Conservation (phyloP, 1,140 invertebrate genomes). For the Colletes gigas region DNA sequence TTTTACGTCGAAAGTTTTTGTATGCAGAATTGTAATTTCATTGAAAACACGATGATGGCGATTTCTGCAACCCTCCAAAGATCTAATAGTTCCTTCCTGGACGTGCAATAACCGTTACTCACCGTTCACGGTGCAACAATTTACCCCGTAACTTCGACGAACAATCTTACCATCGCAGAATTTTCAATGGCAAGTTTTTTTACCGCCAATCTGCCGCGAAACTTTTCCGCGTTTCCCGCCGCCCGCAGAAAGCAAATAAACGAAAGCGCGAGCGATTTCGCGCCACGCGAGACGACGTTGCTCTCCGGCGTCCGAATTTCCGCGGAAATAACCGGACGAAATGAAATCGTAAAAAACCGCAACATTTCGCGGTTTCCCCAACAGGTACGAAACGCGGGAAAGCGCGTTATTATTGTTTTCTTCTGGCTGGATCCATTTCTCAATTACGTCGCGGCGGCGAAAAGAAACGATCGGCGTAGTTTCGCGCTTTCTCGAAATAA, state of each 20-base stretch:
- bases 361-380: no score
- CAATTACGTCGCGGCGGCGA: background rate
- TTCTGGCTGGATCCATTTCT: background rate
- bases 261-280: background rate
- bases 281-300: background rate
- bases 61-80: no score
- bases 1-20: no score
- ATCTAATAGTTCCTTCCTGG: background rate
- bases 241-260: background rate
- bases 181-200: constrained; percentile 1
- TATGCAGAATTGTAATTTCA: no score
- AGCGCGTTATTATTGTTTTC: constrained; percentile 8
- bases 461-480: background rate
- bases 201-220: background rate
- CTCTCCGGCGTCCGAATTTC: background rate
- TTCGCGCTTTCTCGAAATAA: background rate
- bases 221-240: background rate
- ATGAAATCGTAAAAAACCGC: constrained; percentile 10
- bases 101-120: background rate
- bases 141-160: background rate
- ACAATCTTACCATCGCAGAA: background rate
- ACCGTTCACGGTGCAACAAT: background rate
- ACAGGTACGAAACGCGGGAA: background rate
- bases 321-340: background rate
- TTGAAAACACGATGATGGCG: no score